These are phyloP conservation scores for Eulemur rubriventer DNA, from an alignment of 2,797 vertebrate genomes.

Conservation along the genomic window DNA sequence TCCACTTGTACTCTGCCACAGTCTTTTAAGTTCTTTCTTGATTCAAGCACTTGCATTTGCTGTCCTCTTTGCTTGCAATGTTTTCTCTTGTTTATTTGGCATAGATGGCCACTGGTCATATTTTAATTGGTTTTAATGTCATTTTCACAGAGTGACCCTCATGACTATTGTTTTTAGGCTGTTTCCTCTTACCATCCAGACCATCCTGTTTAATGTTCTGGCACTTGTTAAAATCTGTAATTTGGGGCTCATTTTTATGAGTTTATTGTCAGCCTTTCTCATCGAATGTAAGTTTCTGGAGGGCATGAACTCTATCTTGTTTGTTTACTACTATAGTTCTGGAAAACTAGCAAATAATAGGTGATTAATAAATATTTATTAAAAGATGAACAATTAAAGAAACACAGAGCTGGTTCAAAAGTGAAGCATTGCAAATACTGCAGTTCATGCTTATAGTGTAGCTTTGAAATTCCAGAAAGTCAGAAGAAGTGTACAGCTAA, in stretches of 20 bases:
- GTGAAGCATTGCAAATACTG: neutral
- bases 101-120: neutral
- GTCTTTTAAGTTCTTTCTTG: neutral
- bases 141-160: neutral
- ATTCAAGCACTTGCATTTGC: neutral
- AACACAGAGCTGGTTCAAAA: neutral
- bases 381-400: neutral
- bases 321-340: neutral
- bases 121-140: neutral
- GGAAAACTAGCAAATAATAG: neutral
- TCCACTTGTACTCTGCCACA: neutral
- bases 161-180: too few species aligned
- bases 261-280: neutral
- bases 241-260: neutral
- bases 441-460: neutral
- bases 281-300: neutral
- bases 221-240: neutral
- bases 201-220: neutral
- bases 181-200: neutral
- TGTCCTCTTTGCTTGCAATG: neutral
- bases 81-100: neutral
- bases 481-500: neutral
- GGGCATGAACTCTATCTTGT: neutral
- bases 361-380: neutral
- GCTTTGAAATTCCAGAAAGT: neutral